These are phyloP conservation scores for Hystrix brachyura DNA, from an alignment of 2,113 vertebrate species.

Conservation along the genomic window DNA sequence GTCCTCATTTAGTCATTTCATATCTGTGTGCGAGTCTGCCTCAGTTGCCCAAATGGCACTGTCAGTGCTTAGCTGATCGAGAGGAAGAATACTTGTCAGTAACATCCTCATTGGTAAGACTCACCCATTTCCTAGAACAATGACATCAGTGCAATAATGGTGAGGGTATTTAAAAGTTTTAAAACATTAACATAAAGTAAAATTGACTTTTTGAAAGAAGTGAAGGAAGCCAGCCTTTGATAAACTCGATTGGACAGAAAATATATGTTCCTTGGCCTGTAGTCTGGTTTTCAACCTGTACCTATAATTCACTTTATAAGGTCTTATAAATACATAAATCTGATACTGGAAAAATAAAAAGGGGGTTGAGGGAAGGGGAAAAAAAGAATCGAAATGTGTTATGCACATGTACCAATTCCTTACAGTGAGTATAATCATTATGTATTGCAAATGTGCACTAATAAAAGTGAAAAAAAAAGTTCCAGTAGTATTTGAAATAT, in stretches of 20 bases:
- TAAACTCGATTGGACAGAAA: neutral
- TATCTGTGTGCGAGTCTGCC: conserved; percentile 74
- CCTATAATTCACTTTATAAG: neutral
- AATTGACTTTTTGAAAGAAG: conserved; percentile 18
- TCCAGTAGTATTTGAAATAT: neutral
- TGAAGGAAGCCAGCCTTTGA: neutral
- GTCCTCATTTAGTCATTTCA: conserved; percentile 86
- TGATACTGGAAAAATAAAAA: neutral
- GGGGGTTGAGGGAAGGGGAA: neutral
- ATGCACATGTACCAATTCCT: neutral
- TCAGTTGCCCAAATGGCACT: conserved; percentile 75
- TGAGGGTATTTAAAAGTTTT: neutral
- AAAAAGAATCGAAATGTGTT: neutral
- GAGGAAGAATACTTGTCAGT: neutral
- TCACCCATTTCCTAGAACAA: conserved; percentile 31
- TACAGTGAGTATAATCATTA: neutral
- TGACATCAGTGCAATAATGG: neutral
- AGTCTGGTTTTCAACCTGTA: neutral
- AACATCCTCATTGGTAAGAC: neutral
- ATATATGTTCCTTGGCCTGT: neutral
- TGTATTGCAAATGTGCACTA: neutral
- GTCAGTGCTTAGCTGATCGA: conserved; percentile 74
- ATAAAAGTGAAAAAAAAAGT: neutral
- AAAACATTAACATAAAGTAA: neutral
- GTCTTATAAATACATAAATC: neutral